Base-by-base conservation (phyloP, 2,888 invertebrate genomes). In the Acanthacorydalis orientalis region DNA sequence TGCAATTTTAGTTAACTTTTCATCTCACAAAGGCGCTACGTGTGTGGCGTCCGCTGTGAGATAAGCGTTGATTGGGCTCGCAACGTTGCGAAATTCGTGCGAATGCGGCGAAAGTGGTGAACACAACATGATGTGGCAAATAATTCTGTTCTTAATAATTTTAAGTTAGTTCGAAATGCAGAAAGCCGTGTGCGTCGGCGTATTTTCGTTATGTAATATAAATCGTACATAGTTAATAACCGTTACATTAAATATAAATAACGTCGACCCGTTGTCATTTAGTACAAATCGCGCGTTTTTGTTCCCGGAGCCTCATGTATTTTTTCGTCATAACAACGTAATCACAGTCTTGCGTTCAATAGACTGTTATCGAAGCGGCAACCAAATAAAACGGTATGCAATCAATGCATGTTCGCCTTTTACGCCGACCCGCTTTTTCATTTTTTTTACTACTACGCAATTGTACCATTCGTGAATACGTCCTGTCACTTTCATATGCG, bases 51-150 rank as follows among this genome's bases (percentile, higher is more conserved):
- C 43, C 33, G 31, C 23, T 31, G 35, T 46, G 46, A 40, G 41
- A 48, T 43, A 32, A 39, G 33, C 43, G 40, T 43, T 48, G 48
- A 49, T 49, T 45, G 50, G 50, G 32, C 11, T 46, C 47, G 54
- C 51, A 53, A 53, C 53, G 56, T 53, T 53, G 53, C 54, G 53
- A 57, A 55, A 57, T 57, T 59, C 59, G 58, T 55, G 51, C 51
- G 53, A 53, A 51, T 56, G 56, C 53, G 50, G 51, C 48, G 51
- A 44, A 49, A 52, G 53, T 53, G 57, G 57, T 62, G 66, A 66
- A 66, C 64, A 65, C 64, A 65, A 65, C 65, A 66, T 66, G 66
- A 67, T 67, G 67, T 67, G 67, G 67, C 67, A 67, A 61, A 63
- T 64, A 64, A 64, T 60, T 59, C 61, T 63, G 62, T 64, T 64